Evolutionary conservation across 2,797 vertebrate species (phyloP), one percentile per base, ranked within the genome.

Genomic region (Leuciscus waleckii): DNA sequence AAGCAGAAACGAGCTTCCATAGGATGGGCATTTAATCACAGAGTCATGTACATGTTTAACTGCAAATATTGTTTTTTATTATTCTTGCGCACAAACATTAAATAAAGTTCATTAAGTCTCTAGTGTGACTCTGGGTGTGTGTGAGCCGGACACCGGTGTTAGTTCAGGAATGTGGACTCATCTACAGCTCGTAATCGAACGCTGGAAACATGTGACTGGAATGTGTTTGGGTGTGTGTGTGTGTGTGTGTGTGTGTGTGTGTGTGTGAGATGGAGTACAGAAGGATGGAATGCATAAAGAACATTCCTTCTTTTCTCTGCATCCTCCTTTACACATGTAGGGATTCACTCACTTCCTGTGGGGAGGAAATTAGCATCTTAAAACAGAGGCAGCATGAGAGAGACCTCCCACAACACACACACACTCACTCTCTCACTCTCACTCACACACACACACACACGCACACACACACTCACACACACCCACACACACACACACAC

Each of bases 341-440:
- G 89, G 89, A 91, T 90, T 92, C 91, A 90, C 86, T 88, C 87
- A 90, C 89, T 89, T 91, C 92, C 93, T 88, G 89, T 88, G 85
- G 94, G 89, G 92, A 92, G 35, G 75, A 88, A 83, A 95, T 95
- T 95, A 93, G 91, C 94, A 94, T 93, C 74, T 78, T 84, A 90
- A 90, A 86, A 90, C 83, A 79, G 49, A 56, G 58, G 29, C 19
- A 14, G 83, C 79, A 86, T 87, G 82, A 26, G 2, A 35, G 17
- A 82, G 85, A 88, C 89, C 90, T 76, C 85, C 61, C 85, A 87
- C 79, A 87, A 84, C 58, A 80, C 76, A 81, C 85, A 70, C 83
- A 76, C 87, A 80, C 17, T 6, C 16, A 2, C 43, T 4, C 13
- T 16, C 1, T 0, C 13, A 43, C 43, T 3, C 3, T 4, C 11